Percentiles rank a stretch among this genome's conserved stretches.
phyloP scores from a whole-genome alignment of 2,113 vertebrate species.

The Microtus richardsoni region DNA sequence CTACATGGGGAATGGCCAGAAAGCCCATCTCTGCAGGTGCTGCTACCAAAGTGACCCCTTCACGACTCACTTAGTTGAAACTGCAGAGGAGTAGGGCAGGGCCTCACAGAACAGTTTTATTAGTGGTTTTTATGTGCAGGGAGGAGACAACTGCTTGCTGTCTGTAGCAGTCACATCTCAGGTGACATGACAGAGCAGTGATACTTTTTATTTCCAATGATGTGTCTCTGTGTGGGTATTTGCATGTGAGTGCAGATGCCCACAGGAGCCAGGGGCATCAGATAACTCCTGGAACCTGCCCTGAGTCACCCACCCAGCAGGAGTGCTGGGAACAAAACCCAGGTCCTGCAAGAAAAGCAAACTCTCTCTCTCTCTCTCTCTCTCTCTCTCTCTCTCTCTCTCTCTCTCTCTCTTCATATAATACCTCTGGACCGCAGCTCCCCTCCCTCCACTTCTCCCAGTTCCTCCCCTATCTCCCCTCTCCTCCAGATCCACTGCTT shows the following conservation, averaged over 20 bases:
- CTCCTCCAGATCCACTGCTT: too few species aligned
- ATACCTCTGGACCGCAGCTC: neutral
- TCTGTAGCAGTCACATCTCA: neutral
- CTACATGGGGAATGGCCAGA: neutral
- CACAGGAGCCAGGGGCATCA: neutral
- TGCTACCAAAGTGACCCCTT: conserved; percentile 19
- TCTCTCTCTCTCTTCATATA: neutral
- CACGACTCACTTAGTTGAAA: neutral
- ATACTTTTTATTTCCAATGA: neutral
- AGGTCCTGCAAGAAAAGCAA: neutral
- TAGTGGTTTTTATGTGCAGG: neutral
- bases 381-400: neutral
- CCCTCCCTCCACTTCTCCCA: neutral
- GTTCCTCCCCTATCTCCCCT: neutral
- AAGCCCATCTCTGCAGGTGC: neutral
- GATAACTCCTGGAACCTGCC: neutral
- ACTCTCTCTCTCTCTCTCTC: too few species aligned
- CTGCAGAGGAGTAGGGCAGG: neutral
- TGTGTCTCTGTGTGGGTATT: neutral
- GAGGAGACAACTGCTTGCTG: neutral
- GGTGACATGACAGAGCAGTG: neutral
- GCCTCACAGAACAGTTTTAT: neutral
- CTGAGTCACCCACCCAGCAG: neutral
- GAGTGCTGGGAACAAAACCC: neutral
- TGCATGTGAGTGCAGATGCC: neutral